These are phyloP conservation scores for Lysandra coridon DNA, from an alignment of 2,888 invertebrate genomes.

Conservation along the genomic window DNA sequence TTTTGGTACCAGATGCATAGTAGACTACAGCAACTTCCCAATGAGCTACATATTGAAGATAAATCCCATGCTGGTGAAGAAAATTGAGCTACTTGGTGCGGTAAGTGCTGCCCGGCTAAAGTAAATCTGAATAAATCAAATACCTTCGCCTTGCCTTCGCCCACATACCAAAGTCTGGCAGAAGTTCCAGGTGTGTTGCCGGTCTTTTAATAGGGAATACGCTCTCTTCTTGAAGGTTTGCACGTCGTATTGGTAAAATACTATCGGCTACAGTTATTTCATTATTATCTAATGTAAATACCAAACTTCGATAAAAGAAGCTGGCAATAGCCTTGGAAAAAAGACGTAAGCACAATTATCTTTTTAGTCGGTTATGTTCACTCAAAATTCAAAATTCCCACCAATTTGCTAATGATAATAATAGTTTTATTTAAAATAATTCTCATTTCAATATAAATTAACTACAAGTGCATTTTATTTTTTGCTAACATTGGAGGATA, in stretches of 20 bases:
- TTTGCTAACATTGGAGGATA: neutral
- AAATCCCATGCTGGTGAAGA: conserved; percentile 4
- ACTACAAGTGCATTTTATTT: neutral
- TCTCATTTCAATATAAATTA: neutral
- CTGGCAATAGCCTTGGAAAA: no score
- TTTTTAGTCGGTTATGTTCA: neutral
- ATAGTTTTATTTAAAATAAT: neutral
- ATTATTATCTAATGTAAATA: no score
- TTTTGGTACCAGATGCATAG: conserved; percentile 11
- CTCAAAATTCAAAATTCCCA: neutral
- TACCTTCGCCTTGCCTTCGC: no score
- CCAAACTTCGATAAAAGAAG: no score
- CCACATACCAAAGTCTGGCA: no score
- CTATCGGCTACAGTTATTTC: no score
- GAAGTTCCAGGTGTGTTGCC: no score
- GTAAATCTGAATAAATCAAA: no score
- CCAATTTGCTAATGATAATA: neutral
- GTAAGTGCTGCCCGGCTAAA: neutral
- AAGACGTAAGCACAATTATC: neutral
- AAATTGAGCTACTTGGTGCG: conserved; percentile 7
- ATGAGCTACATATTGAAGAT: conserved; percentile 9
- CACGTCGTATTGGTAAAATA: no score
- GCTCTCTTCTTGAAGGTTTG: no score
- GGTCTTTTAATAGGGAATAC: no score
- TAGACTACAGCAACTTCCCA: neutral